phyloP scores from a whole-genome alignment of 2,113 vertebrate genomes.

The Brachirus orientalis region DNA sequence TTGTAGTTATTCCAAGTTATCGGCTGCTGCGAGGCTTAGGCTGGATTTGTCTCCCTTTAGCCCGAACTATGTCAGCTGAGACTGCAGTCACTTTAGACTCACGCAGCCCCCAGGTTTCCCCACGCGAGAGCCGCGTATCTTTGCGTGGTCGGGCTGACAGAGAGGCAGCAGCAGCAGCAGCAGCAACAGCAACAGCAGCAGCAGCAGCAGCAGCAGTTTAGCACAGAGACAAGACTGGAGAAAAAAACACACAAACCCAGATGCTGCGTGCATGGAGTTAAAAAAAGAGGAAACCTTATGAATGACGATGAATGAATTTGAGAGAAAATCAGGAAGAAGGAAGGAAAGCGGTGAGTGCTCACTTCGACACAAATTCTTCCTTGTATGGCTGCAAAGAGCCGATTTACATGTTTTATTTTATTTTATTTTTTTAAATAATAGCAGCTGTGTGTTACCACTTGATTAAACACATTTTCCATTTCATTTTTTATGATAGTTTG shows the following conservation, averaged over 20 bases:
- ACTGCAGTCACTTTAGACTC: constrained; percentile 18
- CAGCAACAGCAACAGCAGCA: constrained; percentile 32
- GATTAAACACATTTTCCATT: neutral
- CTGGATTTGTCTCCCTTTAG: constrained; percentile 40
- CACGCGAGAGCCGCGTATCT: constrained; percentile 24
- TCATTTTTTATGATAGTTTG: neutral
- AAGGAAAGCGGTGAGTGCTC: constrained; percentile 75
- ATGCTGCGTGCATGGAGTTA: constrained; percentile 61
- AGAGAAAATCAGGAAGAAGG: constrained; percentile 58
- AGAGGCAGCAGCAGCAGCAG: constrained; percentile 50
- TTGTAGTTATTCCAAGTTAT: constrained; percentile 35
- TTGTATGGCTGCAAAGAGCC: constrained; percentile 10
- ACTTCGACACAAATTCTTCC: constrained; percentile 47
- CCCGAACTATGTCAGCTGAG: constrained; percentile 21
- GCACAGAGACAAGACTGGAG: constrained; percentile 59
- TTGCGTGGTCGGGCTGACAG: constrained; percentile 52
- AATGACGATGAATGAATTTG: constrained; percentile 58
- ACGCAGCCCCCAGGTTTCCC: constrained; percentile 4
- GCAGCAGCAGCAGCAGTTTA: neutral
- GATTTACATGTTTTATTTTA: neutral
- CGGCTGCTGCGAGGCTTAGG: constrained; percentile 31
- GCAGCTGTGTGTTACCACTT: neutral
- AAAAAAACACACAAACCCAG: constrained; percentile 50
- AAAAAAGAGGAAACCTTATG: constrained; percentile 65
- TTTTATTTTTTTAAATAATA: neutral